Base-by-base conservation (phyloP, 2,888 invertebrate species). In the Heliconius ethilla region DNA sequence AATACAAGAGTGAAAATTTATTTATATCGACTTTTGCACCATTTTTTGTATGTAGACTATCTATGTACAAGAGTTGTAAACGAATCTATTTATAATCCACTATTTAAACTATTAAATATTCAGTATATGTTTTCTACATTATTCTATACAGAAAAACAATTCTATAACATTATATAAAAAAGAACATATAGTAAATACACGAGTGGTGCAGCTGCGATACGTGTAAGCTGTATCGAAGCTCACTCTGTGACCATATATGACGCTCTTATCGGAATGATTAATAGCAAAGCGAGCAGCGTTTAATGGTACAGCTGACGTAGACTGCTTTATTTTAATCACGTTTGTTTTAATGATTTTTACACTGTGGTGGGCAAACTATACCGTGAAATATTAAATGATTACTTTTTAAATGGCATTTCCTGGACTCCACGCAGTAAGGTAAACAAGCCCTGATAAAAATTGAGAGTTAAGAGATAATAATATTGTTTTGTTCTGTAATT, bases 241-340 rank as follows among this genome's bases (percentile, higher is more conserved):
- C 63, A 74, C 74, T 63, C 77, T 77, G 76, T 79, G 79, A 76
- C 84, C 84, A 82, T 83, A 83, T 83, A 83, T 72, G 83, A 81
- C 81, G 67, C 70, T 77, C 79, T 82, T 83, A 83, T 83, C 84
- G 79, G 70, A 75, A 76, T 84, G 84, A 84, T 84, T 82, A 82
- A 84, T 83, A 79, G 80, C 70, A 40, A 75, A 73, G 73, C 67
- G 73, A 75, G 78, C 75, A 76, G 75, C 75, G 75, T 77, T 76
- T 80, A 81, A 82, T 81, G 80, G 73, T 72, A 70, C 80, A 80
- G 33, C 81, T 81, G 81, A 81, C 79, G 82, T 73, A 82, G 75
- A 74, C 78, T 78, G 79, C 75, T 75, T 79, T 76, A 79, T 81
- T 78, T 73, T 78, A 75, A 76, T 79, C 66, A 76, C 59, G 55